A percentile compares a stretch with the other conserved stretches of the same genome.
These are phyloP conservation scores for Elephantulus edwardii DNA, from an alignment of 2,113 vertebrate genomes.

Conservation along the genomic window DNA sequence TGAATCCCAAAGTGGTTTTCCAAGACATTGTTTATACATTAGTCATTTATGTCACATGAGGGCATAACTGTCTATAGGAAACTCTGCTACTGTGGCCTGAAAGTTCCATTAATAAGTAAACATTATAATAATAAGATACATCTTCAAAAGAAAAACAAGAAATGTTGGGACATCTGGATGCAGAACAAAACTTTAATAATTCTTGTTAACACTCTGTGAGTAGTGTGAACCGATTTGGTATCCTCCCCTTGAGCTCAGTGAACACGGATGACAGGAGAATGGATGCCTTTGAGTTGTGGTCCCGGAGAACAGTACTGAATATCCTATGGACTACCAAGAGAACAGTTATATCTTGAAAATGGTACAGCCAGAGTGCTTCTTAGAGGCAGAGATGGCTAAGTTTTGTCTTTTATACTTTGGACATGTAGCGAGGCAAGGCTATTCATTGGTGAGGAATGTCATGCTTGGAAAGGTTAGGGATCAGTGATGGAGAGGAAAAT, in stretches of 20 bases:
- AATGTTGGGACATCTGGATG: background rate
- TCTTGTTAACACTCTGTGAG: background rate
- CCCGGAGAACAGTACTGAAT: too few species aligned
- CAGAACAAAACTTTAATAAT: background rate
- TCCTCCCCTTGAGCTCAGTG: background rate
- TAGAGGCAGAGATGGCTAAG: too few species aligned
- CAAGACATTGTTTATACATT: background rate
- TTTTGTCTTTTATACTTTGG: too few species aligned
- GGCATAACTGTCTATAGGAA: background rate
- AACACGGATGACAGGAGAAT: too few species aligned
- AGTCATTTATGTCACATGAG: background rate
- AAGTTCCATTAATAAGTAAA: background rate
- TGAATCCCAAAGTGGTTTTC: background rate
- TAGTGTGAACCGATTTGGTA: background rate
- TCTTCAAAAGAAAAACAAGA: conserved; percentile 16
- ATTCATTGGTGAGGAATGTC: too few species aligned
- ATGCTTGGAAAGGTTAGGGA: too few species aligned
- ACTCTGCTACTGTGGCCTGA: background rate
- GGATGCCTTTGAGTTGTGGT: too few species aligned
- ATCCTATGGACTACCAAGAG: too few species aligned
- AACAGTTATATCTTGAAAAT: too few species aligned
- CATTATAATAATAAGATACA: background rate
- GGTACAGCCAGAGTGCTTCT: too few species aligned
- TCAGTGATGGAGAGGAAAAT: too few species aligned
- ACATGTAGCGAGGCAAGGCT: too few species aligned